Evolutionary conservation across 2,888 invertebrate genomes (phyloP).

Genomic region (Seladonia tumulorum): DNA sequence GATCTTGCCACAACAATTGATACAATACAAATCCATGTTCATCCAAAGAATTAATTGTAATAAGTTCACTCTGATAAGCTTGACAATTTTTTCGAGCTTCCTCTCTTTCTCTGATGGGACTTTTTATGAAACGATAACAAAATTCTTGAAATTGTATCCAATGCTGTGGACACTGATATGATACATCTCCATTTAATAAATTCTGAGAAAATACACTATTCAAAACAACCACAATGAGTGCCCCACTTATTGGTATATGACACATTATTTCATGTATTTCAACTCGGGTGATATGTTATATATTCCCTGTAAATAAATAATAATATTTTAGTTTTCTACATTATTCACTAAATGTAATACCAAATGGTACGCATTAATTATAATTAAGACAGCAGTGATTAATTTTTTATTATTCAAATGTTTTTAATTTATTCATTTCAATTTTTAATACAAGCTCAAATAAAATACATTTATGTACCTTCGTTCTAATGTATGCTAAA

Average conservation of each 20-base stretch:
- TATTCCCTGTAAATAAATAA: constrained; percentile 34
- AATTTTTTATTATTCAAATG: background rate
- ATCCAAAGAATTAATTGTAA: constrained; percentile 91
- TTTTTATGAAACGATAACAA: constrained; percentile 96
- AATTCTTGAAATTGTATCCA: constrained; percentile 93
- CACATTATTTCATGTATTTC: constrained; percentile 34
- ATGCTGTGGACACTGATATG: constrained; percentile 90
- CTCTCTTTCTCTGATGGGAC: constrained; percentile 91
- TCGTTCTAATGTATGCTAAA: background rate
- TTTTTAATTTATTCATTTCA: background rate
- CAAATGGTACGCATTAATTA: background rate
- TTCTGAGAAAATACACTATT: constrained; percentile 69
- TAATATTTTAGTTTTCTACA: constrained; percentile 3
- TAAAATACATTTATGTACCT: background rate
- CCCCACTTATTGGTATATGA: constrained; percentile 19
- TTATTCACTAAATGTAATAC: background rate
- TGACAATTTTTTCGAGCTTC: constrained; percentile 94
- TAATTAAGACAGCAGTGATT: background rate
- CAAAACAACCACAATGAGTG: constrained; percentile 10
- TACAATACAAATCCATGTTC: constrained; percentile 95
- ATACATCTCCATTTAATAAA: constrained; percentile 70
- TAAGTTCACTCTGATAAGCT: constrained; percentile 92
- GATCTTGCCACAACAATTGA: constrained; percentile 92
- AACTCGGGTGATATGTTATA: background rate
- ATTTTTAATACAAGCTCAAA: background rate